These are phyloP conservation scores for Labroides dimidiatus DNA, from an alignment of 2,797 vertebrate genomes.

Conservation along the genomic window DNA sequence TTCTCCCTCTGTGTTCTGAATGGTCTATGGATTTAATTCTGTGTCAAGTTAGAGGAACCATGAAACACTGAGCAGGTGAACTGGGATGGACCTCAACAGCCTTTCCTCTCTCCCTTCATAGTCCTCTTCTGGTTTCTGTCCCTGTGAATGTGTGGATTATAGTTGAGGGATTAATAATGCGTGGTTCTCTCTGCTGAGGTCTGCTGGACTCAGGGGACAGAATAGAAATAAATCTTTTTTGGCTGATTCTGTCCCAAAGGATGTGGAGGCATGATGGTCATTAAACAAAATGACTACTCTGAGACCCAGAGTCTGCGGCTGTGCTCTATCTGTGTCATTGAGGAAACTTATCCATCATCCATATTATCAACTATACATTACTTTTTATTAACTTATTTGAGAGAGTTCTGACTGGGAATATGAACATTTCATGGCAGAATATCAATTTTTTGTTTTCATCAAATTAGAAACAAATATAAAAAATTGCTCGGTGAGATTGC, in stretches of 20 bases:
- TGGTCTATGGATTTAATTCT: conserved; percentile 20
- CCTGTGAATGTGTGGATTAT: conserved; percentile 14
- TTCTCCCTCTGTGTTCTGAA: neutral
- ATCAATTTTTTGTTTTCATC: neutral
- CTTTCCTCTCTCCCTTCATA: conserved; percentile 11
- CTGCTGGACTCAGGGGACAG: conserved; percentile 15
- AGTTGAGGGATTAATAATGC: neutral
- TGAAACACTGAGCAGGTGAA: conserved; percentile 30
- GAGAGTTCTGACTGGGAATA: neutral
- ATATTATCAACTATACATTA: neutral
- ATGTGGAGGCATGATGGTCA: neutral
- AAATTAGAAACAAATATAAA: too few relatives aligned
- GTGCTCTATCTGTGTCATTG: neutral
- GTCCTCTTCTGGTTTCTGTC: neutral
- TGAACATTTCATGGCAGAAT: neutral
- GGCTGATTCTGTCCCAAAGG: conserved; percentile 10
- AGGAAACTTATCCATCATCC: neutral
- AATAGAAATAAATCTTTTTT: neutral
- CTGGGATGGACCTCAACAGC: conserved; percentile 13
- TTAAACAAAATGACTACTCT: conserved; percentile 16
- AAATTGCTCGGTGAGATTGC: too few relatives aligned
- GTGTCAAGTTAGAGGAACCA: conserved; percentile 20
- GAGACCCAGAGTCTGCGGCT: neutral
- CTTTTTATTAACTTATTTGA: neutral
- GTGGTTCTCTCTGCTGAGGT: neutral